phyloP scores from a whole-genome alignment of 1,140 invertebrate species.

The Bombus pyrosoma region DNA sequence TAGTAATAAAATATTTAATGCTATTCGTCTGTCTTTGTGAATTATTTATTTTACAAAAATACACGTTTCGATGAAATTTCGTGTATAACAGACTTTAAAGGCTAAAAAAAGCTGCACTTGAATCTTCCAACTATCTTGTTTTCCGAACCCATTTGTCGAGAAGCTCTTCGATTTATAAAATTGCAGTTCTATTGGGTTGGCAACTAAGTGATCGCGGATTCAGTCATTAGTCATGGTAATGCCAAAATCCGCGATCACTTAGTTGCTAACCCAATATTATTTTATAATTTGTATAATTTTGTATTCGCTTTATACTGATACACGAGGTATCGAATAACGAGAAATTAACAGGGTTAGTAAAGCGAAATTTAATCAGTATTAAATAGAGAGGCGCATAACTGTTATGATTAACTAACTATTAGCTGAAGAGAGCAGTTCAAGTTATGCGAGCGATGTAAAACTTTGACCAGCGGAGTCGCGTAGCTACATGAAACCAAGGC shows the following conservation, averaged over 20 bases:
- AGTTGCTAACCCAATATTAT: not conserved
- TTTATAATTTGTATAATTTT: not conserved
- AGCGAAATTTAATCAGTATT: not conserved
- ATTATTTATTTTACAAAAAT: not conserved
- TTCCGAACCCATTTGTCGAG: too few species aligned
- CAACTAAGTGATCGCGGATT: too few species aligned
- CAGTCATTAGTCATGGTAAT: too few species aligned
- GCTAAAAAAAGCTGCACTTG: too few species aligned
- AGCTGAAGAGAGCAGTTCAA: not conserved
- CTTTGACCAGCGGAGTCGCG: not conserved
- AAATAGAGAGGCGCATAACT: not conserved
- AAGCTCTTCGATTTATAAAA: too few species aligned
- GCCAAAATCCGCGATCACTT: too few species aligned
- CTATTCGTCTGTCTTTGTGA: not conserved
- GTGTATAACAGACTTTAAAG: too few species aligned
- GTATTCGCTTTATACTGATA: not conserved
- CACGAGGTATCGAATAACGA: not conserved
- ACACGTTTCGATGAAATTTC: not conserved
- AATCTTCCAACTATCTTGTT: too few species aligned
- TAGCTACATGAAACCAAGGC: not conserved
- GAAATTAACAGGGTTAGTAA: not conserved
- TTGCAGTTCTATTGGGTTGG: too few species aligned
- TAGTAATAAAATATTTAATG: not conserved
- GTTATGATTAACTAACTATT: constrained; percentile 7
- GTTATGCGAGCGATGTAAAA: constrained; percentile 2